Evolutionary conservation across 2,888 invertebrate genomes (phyloP).

Genomic region (Crepidodera aurea): DNA sequence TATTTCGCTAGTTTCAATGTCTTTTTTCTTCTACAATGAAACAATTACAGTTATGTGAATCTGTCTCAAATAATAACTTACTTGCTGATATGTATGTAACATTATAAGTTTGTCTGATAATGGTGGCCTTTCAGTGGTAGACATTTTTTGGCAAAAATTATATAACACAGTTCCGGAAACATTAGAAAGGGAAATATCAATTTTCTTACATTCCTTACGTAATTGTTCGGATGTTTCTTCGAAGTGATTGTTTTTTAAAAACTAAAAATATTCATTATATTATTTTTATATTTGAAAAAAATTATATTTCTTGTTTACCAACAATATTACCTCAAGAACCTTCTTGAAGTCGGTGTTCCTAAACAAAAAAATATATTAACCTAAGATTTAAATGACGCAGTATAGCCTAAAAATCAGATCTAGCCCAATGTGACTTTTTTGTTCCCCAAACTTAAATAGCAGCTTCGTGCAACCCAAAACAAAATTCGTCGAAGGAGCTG

Average conservation of each 20-base stretch:
- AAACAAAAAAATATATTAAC: neutral
- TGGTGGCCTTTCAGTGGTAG: neutral
- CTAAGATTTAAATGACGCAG: too few species aligned
- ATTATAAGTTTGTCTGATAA: constrained; percentile 26
- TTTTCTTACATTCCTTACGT: neutral
- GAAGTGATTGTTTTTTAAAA: constrained; percentile 19
- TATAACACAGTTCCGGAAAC: constrained; percentile 14
- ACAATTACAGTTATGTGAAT: too few species aligned
- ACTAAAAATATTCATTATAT: constrained; percentile 6
- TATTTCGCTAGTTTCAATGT: neutral
- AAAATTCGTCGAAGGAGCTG: too few species aligned
- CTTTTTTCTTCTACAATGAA: constrained; percentile 7
- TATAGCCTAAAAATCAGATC: too few species aligned
- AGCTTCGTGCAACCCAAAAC: too few species aligned
- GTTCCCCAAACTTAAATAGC: too few species aligned
- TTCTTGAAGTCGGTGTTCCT: constrained; percentile 8
- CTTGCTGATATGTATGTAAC: constrained; percentile 11
- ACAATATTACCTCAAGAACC: constrained; percentile 13
- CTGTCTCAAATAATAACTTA: too few species aligned
- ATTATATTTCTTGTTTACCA: constrained; percentile 5
- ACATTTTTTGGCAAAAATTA: neutral
- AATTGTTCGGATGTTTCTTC: constrained; percentile 9
- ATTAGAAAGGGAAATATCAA: neutral
- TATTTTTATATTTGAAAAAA: neutral
- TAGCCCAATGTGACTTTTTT: too few species aligned